Evolutionary conservation across 2,797 vertebrate genomes (phyloP), one percentile per base, ranked within the genome.

Genomic region (Spinus olivaceus): DNA sequence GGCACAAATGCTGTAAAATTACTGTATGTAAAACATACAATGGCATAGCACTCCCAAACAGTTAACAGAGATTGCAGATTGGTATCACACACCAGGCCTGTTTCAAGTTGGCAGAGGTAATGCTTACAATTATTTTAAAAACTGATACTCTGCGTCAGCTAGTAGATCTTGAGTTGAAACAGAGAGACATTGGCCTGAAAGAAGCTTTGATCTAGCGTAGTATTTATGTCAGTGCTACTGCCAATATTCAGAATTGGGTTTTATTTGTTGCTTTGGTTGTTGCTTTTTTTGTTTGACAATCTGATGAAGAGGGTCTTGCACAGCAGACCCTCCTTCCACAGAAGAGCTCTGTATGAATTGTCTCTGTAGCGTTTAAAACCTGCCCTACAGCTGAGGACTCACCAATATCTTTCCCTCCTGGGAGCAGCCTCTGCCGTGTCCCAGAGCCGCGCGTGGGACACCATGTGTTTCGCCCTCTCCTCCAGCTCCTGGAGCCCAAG

Each of bases 361-460:
- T 41, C n/a, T 44, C 14, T 24, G 21, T 1, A 30, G 25, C 0
- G 0, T 14, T 47, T 44, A 41, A 67, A 47, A 17, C 30, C 15
- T 35, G 33, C 46, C 8, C 73, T 47, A 7, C 4, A 32, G 53
- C 25, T 2, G 9, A 81, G 54, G 30, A 91, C 97, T 95, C 94
- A 99, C 99, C 99, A 98, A 92, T 98, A 99, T 15, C 77, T 96
- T 6, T 98, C 92, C 95, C 98, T 98, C 47, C 12, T 44, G 10
- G 99, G 98, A 30, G 96, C 95, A 1, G 83, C 84, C 60, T 98
- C 97, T 1, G 96, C 97, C 1, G 97, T 98, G 94, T 98, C 97
- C 99, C 99, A 99, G 94, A 99, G 97, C n/a, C 99, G 97, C 0
- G 99, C 98, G 0, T 98, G 98, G 47, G 92, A 98, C 91, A 99